Evolutionary conservation across 30 jellyfish, hydroid and myxozoan genomes (phyloP).

Genomic region (Sanderia malayensis): DNA sequence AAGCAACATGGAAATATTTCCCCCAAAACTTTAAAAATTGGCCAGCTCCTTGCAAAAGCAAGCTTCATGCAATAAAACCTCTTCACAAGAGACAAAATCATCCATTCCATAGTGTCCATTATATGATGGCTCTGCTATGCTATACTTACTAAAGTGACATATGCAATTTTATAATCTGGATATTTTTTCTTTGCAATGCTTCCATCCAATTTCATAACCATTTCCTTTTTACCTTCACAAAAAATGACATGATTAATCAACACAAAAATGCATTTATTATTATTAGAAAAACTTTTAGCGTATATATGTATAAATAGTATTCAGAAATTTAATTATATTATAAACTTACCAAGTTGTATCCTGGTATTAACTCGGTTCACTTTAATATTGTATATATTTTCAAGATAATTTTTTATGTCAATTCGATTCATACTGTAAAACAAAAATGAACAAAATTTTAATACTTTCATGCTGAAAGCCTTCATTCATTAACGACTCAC

Average conservation of each 20-base stretch:
- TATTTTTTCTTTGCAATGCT: slow-evolving; percentile 45
- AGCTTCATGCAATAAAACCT: no score
- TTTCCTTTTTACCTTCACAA: slow-evolving; percentile 37
- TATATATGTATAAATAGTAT: no score
- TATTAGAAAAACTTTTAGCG: neutral
- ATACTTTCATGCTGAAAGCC: no score
- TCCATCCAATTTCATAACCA: slow-evolving; percentile 49
- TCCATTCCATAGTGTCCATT: no score
- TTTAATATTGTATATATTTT: slow-evolving; percentile 68
- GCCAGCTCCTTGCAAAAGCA: no score
- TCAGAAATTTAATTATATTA: no score
- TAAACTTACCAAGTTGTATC: slow-evolving; percentile 57
- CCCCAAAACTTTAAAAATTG: no score
- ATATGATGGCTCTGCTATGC: no score
- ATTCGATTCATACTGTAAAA: slow-evolving; percentile 71
- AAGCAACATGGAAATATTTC: no score
- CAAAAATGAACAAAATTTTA: no score
- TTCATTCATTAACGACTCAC: no score
- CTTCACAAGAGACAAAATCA: no score
- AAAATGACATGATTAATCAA: neutral
- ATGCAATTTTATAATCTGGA: slow-evolving; percentile 78
- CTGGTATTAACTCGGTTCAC: slow-evolving; percentile 81
- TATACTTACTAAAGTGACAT: slow-evolving; percentile 66
- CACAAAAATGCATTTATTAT: neutral
- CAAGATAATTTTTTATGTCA: slow-evolving; percentile 76